These are phyloP conservation scores for Mythimna vitellina DNA, from an alignment of 2,888 invertebrate species.

Conservation along the genomic window DNA sequence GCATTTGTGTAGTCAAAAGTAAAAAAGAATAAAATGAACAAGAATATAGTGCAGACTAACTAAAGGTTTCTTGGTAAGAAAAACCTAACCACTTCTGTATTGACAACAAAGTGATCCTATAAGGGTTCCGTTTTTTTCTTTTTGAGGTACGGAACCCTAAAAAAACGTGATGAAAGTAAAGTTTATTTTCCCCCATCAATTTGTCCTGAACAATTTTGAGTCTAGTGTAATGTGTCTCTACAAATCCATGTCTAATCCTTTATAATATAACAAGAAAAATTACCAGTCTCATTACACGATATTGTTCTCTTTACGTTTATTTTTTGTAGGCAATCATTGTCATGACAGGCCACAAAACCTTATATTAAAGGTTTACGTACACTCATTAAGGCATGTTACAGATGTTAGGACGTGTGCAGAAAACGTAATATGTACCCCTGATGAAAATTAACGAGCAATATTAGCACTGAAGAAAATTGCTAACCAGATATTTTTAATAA, in stretches of 20 bases:
- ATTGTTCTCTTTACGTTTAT: conserved; percentile 6
- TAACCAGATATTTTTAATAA: neutral
- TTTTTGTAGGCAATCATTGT: conserved; percentile 27
- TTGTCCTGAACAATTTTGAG: neutral
- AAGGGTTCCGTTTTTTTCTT: too few species aligned
- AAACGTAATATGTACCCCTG: conserved; percentile 5
- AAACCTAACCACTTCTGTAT: too few species aligned
- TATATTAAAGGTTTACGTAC: conserved; percentile 29
- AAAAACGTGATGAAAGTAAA: too few species aligned
- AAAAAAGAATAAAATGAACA: too few species aligned
- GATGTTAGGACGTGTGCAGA: conserved; percentile 1
- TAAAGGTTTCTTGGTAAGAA: too few species aligned
- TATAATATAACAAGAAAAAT: neutral
- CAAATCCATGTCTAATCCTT: neutral
- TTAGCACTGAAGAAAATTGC: neutral
- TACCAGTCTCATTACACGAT: conserved; percentile 1
- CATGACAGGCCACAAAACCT: conserved; percentile 32
- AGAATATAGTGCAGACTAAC: too few species aligned
- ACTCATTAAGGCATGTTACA: conserved; percentile 20
- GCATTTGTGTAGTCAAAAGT: too few species aligned
- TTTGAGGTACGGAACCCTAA: too few species aligned
- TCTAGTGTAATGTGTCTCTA: neutral
- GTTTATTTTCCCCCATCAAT: too few species aligned
- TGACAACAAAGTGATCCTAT: too few species aligned
- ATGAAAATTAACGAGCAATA: conserved; percentile 13